These are phyloP conservation scores for Rhabdomys pumilio DNA, from an alignment of 2,797 vertebrate genomes.

Conservation along the genomic window DNA sequence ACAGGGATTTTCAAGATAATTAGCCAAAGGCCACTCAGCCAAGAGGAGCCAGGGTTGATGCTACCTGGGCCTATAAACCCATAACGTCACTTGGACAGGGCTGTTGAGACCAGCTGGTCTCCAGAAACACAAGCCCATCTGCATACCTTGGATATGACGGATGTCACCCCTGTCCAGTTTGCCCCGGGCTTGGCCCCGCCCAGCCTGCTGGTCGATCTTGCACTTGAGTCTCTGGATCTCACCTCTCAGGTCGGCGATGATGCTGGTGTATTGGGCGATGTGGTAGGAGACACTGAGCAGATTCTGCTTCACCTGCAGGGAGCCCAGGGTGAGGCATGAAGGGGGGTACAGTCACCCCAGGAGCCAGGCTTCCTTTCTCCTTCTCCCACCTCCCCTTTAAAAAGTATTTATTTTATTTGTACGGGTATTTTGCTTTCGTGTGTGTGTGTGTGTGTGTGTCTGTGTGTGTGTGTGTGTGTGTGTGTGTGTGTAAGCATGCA, in stretches of 20 bases:
- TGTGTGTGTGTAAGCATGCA: not conserved
- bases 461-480: not conserved
- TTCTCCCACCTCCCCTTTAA: not conserved
- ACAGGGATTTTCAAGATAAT: not conserved
- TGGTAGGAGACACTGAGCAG: conserved; percentile 94
- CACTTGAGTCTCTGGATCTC: conserved; percentile 94
- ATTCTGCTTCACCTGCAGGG: conserved; percentile 94
- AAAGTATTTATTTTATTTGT: not conserved
- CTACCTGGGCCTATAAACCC: not conserved
- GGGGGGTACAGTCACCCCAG: not conserved
- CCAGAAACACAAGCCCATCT: accelerated
- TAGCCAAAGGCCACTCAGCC: not conserved
- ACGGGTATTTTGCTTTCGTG: not conserved
- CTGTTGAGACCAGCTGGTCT: accelerated
- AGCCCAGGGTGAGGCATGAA: accelerated
- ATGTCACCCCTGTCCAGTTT: conserved; percentile 89
- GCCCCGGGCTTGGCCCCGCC: conserved; percentile 83
- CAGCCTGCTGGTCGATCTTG: conserved; percentile 91
- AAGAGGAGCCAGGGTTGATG: not conserved
- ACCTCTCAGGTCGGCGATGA: conserved; percentile 92
- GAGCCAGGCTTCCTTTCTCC: not conserved
- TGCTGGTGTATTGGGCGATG: conserved; percentile 95
- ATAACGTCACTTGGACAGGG: not conserved
- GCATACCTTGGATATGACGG: conserved; percentile 92
- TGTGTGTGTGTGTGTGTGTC: not conserved